Evolutionary conservation across 2,113 vertebrate genomes (phyloP), one percentile per base, ranked within the genome.

Genomic region (Hippocampus barbouri): DNA sequence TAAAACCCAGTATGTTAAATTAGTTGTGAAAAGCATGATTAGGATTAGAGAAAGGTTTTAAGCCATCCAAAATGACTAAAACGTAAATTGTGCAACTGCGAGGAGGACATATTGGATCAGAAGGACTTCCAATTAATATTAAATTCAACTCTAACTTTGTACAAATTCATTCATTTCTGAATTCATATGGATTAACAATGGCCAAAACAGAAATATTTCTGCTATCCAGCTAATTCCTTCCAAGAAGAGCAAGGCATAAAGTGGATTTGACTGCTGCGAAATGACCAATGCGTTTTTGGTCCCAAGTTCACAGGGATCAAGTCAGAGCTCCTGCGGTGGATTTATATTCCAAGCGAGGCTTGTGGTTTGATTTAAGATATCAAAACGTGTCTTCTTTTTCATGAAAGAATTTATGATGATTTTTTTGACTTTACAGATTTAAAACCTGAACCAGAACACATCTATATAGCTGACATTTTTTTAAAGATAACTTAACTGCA

Each of bases 211-310:
- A 10, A 10, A 47, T 68, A 59, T 56, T 25, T 38, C 40, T 1
- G 1, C 34, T 70, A 38, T 67, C n/a, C 9, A 16, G 18, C 15
- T 49, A 21, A 67, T 59, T 60, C 8, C 21, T 49, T 41, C 8
- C 65, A 51, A 30, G 43, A 63, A 66, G 74, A 62, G 61, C 69
- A 43, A 62, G 43, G 40, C 38, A 25, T 73, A 34, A 69, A 75
- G 59, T 77, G 73, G 64, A 81, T 59, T 63, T 65, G 56, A 74
- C 59, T 61, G 64, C 61, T 71, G 70, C 41, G 66, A 86, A 77
- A 83, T 86, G 85, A 75, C 68, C 72, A 80, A 79, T 80, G 72
- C 74, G 66, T 81, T 77, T 66, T 63, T 67, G 76, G 76, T 72
- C 75, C 62, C 70, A 67, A 69, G 77, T 64, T 83, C 79, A 68